A percentile compares a stretch with the other conserved stretches of the same genome.
phyloP scores from a whole-genome alignment of 2,113 vertebrate genomes.

The Campylomormyrus tamandua region DNA sequence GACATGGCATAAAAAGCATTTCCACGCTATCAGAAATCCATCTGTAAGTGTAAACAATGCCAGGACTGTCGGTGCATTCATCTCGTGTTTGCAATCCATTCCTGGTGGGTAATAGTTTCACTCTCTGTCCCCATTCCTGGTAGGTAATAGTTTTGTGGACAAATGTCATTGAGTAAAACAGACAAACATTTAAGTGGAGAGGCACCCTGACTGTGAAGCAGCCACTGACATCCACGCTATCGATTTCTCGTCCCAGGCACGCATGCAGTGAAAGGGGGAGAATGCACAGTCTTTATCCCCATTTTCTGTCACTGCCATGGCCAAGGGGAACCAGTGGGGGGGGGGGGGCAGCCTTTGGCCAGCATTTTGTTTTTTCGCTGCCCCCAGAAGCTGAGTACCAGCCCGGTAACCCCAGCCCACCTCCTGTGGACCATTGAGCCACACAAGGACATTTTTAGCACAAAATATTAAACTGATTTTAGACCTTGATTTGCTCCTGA shows the following conservation, averaged over 20 bases:
- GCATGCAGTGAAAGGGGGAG: constrained; percentile 52
- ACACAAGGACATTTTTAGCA: not conserved
- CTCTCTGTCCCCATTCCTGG: constrained; percentile 51
- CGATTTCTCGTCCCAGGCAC: constrained; percentile 62
- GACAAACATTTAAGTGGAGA: constrained; percentile 63
- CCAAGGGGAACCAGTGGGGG: constrained; percentile 43
- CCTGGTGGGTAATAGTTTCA: constrained; percentile 36
- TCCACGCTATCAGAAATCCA: constrained; percentile 52
- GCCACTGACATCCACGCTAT: constrained; percentile 54
- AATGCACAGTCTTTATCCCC: constrained; percentile 56
- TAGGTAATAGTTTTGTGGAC: constrained; percentile 56
- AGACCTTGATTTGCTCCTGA: not conserved
- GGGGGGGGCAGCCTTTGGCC: constrained; percentile 44
- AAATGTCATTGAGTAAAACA: constrained; percentile 68
- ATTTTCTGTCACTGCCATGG: constrained; percentile 55
- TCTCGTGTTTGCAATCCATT: constrained; percentile 12
- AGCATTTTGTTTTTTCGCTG: constrained; percentile 41
- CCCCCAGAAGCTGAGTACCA: constrained; percentile 43
- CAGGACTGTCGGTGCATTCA: constrained; percentile 54
- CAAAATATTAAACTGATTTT: not conserved
- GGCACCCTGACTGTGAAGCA: constrained; percentile 63
- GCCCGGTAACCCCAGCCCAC: not conserved
- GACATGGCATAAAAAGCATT: constrained; percentile 49
- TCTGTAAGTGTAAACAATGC: constrained; percentile 56
- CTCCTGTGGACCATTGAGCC: not conserved